Conservation (phyloP, 2,113 vertebrate genomes). For the Callocephalon fimbriatum region DNA sequence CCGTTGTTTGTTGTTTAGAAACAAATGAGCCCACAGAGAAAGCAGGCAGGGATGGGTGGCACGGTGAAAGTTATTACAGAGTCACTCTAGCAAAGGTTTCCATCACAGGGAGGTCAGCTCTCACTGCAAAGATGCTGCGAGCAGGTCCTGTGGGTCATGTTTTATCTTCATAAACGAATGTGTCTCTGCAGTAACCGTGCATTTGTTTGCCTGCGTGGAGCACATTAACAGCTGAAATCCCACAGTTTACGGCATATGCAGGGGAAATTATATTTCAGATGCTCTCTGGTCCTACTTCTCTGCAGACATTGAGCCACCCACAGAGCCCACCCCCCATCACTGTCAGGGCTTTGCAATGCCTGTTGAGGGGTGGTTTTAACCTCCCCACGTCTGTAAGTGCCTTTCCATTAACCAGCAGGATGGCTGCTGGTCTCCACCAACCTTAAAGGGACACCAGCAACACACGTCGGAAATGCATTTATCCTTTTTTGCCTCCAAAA, state of each 20-base stretch:
- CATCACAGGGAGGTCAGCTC: background rate
- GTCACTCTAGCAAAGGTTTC: background rate
- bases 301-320: conserved; percentile 17
- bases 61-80: conserved; percentile 7
- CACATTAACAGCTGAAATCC: conserved; percentile 56
- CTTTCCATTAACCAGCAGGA: background rate
- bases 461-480: background rate
- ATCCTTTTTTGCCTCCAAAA: background rate
- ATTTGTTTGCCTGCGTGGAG: conserved; percentile 38
- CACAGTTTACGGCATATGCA: conserved; percentile 5
- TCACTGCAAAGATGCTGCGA: background rate
- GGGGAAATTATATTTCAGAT: conserved; percentile 46
- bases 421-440: background rate
- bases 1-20: background rate
- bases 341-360: accelerated
- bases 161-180: conserved; percentile 14
- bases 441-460: background rate
- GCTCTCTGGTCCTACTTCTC: conserved; percentile 17
- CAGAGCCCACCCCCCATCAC: background rate
- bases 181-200: background rate
- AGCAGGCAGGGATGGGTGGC: background rate
- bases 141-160: background rate
- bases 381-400: background rate
- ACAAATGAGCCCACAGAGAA: background rate
- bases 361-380: background rate